A percentile compares a stretch with the other conserved stretches of the same genome.
phyloP scores from a whole-genome alignment of 2,113 vertebrate species.

The Notothenia coriiceps region DNA sequence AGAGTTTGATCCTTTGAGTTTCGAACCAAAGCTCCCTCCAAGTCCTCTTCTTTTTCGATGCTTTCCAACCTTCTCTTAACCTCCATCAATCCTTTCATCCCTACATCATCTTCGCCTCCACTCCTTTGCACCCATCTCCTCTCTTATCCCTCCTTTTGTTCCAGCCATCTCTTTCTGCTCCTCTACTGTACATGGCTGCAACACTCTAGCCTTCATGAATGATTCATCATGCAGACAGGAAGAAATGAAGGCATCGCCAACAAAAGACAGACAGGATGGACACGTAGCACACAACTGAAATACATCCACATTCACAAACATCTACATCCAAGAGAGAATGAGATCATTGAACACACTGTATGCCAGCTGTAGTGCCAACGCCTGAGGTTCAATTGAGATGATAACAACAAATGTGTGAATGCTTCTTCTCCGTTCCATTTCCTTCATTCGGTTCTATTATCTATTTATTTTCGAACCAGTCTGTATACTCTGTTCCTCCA shows the following conservation, averaged over 20 bases:
- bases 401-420: slow-evolving; percentile 20
- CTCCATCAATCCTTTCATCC: not conserved
- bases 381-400: slow-evolving; percentile 21
- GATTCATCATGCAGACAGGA: slow-evolving; percentile 35
- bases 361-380: not conserved
- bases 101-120: not conserved
- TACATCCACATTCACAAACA: slow-evolving; percentile 13
- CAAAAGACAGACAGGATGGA: slow-evolving; percentile 23
- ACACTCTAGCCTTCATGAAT: slow-evolving; percentile 55
- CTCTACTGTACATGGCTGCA: slow-evolving; percentile 16
- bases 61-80: slow-evolving; percentile 23
- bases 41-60: slow-evolving; percentile 12
- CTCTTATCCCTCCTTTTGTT: slow-evolving; percentile 13
- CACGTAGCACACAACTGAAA: not conserved
- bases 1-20: slow-evolving; percentile 33
- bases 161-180: not conserved
- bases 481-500: slow-evolving; percentile 23
- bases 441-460: not conserved
- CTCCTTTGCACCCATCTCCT: not conserved
- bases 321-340: not conserved
- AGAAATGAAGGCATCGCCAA: slow-evolving; percentile 3
- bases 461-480: not conserved
- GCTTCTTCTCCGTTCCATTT: not conserved
- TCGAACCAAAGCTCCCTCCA: slow-evolving; percentile 14
- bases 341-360: not conserved